Base-by-base conservation (phyloP, 2,888 invertebrate genomes). In the Peribatodes rhomboidaria region DNA sequence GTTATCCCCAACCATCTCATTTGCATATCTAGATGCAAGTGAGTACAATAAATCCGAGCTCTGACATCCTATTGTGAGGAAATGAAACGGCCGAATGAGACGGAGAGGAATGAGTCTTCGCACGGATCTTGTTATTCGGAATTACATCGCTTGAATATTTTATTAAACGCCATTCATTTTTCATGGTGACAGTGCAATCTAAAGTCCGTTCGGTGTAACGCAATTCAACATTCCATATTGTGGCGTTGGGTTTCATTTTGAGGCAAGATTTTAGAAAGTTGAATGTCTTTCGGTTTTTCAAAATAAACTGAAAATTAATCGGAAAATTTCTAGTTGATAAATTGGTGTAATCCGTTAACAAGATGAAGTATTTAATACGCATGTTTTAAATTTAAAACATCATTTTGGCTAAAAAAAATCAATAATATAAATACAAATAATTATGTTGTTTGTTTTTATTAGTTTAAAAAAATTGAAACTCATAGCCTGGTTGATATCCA, bases 91-190 rank as follows among this genome's bases (percentile, higher is more conserved):
- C 2, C 54, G 54, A 42, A 42, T 44, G 55, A 55, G 55, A 44
- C 55, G 44, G 9, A 18, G 9, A 18, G n/a, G 44, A 55, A 55
- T 44, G 55, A 33, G 11, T 20, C 22, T 42, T 52, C 22, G 22
- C 27, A 39, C 42, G 42, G 1, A 42, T 54, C 54, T 54, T 44
- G 55, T 55, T 54, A 37, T 37, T 27, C 33, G n/a, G 55, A 55
- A 55, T 55, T 44, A 55, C 55, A 55, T 44, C 11, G 14, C 44
- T 33, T 44, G 44, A 55, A 55, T 55, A 55, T 44, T 55, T 55
- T 55, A 55, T 55, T 55, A 42, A 42, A 18, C 22, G 33, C 44
- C 44, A 55, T 55, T 55, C 55, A 44, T 55, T 44, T 55, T 20
- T 44, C 55, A 44, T 42, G 18, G 7, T 10, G 27, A 20, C 55